Conservation (phyloP, 1,140 invertebrate species). For the Leptoteleia sp. region DNA sequence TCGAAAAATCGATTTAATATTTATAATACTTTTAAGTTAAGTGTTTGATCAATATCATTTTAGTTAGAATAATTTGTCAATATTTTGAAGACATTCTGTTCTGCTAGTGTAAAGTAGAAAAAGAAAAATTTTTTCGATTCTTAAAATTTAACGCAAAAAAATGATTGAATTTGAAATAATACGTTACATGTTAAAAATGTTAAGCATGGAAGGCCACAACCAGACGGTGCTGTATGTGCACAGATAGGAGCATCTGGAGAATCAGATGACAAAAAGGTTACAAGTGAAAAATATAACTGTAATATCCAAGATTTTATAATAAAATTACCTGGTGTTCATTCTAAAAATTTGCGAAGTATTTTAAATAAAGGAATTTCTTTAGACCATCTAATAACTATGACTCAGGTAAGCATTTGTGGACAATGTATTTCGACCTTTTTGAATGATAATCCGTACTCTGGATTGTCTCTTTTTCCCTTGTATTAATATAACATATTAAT, state of each 20-base stretch:
- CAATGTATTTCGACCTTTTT: no score
- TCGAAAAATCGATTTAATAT: no score
- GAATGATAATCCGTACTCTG: background rate
- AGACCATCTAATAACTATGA: constrained; percentile 84
- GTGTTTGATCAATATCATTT: no score
- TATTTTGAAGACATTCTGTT: no score
- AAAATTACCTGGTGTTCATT: constrained; percentile 94
- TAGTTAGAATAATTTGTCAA: no score
- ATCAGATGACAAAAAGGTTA: constrained; percentile 81
- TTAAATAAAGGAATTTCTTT: constrained; percentile 91
- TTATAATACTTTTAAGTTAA: no score
- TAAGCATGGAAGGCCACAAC: constrained; percentile 87
- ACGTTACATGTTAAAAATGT: background rate
- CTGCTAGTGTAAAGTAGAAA: no score
- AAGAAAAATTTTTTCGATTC: no score
- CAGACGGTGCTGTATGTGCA: constrained; percentile 86
- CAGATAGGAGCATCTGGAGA: constrained; percentile 85
- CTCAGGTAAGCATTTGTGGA: constrained; percentile 81
- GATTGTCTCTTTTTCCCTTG: no score
- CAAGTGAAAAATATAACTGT: constrained; percentile 88
- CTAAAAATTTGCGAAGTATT: constrained; percentile 90
- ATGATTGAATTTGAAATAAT: no score
- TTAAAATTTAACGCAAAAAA: no score
- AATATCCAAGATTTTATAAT: constrained; percentile 92
- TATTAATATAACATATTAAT: no score